These are phyloP conservation scores for Helicolenus hilgendorfi DNA, from an alignment of 2,797 vertebrate species.

Conservation along the genomic window DNA sequence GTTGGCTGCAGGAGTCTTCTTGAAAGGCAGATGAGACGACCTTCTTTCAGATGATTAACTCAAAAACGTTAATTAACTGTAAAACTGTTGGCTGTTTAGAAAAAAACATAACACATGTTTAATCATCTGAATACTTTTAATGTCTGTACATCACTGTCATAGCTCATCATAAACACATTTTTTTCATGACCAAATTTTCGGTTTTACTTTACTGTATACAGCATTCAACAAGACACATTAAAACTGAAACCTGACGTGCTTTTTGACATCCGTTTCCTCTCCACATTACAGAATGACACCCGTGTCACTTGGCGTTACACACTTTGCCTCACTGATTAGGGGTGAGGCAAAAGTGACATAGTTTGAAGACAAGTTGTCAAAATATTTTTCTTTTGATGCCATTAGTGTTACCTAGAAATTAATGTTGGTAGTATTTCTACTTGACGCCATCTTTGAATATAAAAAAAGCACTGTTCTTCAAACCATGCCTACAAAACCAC, in stretches of 20 bases:
- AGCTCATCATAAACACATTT: background rate
- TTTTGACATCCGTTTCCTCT: background rate
- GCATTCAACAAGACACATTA: background rate
- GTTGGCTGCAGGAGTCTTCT: accelerated
- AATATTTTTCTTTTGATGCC: background rate
- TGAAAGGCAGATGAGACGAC: too few species aligned
- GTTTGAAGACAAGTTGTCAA: conserved; percentile 8
- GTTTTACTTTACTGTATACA: accelerated
- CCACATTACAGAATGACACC: background rate
- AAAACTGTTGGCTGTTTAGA: background rate
- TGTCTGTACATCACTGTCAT: background rate
- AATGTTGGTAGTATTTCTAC: background rate
- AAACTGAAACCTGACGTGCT: background rate
- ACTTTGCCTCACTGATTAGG: background rate
- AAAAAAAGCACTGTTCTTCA: background rate
- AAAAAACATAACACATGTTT: accelerated
- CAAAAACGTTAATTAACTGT: background rate
- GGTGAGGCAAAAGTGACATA: background rate
- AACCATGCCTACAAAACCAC: background rate
- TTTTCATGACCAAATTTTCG: accelerated
- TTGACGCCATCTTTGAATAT: background rate
- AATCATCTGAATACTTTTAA: background rate
- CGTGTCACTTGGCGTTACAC: background rate
- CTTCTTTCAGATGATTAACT: too few species aligned
- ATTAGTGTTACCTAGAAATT: background rate